Evolutionary conservation across 2,888 invertebrate species (phyloP).

Genomic region (Drosophila algonquin): DNA sequence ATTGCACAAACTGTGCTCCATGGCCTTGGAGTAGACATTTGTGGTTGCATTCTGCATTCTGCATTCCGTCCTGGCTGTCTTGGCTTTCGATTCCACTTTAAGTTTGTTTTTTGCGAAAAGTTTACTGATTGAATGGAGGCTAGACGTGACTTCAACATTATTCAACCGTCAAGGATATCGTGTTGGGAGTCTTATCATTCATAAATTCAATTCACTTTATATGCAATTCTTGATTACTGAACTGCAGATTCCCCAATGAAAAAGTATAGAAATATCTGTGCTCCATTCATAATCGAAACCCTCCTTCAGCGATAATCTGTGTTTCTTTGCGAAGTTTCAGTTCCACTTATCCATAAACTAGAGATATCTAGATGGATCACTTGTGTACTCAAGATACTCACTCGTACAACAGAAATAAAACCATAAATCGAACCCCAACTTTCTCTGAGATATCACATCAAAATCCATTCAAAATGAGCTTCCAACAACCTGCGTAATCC

Average conservation of each 20-base stretch:
- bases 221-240: too few relatives aligned
- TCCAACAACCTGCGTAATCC: slow-evolving; percentile 28
- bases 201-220: neutral
- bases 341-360: too few relatives aligned
- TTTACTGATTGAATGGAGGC: neutral
- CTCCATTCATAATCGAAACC: too few relatives aligned
- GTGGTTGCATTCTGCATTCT: neutral
- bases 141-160: neutral
- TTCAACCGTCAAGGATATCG: neutral
- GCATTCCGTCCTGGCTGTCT: neutral
- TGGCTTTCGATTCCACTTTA: neutral
- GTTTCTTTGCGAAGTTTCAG: too few relatives aligned
- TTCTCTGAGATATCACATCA: slow-evolving; percentile 4
- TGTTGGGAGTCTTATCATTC: neutral
- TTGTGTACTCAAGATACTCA: too few relatives aligned
- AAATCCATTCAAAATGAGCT: slow-evolving; percentile 28
- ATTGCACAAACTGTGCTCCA: neutral
- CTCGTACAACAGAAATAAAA: neutral
- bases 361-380: too few relatives aligned
- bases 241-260: too few relatives aligned
- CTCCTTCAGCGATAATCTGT: too few relatives aligned
- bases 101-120: neutral
- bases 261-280: too few relatives aligned
- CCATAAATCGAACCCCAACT: neutral
- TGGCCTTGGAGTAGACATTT: neutral